Evolutionary conservation across 2,797 vertebrate species (phyloP).

Genomic region (Buphagus erythrorhynchus): DNA sequence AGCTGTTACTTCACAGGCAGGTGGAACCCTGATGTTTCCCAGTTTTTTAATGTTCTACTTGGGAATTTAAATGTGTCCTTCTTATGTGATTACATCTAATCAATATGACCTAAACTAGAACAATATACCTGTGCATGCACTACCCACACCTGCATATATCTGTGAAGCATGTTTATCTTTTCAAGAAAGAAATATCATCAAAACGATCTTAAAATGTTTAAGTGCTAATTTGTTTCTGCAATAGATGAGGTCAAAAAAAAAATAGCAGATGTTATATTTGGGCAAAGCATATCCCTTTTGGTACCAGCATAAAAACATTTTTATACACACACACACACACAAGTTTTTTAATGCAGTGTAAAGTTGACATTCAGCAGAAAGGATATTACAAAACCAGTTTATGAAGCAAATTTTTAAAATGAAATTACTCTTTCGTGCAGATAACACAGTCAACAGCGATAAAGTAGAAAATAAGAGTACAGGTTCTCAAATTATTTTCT

Average conservation of each 20-base stretch:
- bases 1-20: background rate
- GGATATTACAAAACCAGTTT: background rate
- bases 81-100: background rate
- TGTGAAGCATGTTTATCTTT: background rate
- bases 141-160: background rate
- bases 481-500: slow-evolving; percentile 63
- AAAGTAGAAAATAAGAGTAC: slow-evolving; percentile 41
- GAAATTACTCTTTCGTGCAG: background rate
- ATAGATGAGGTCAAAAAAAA: slow-evolving; percentile 68
- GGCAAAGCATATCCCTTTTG: slow-evolving; percentile 7
- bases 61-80: background rate
- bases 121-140: background rate
- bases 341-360: background rate
- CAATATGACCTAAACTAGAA: background rate
- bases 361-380: background rate
- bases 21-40: background rate
- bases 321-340: background rate
- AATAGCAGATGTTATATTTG: slow-evolving; percentile 47
- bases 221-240: slow-evolving; percentile 29
- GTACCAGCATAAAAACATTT: slow-evolving; percentile 54
- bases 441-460: background rate
- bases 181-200: background rate
- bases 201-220: background rate
- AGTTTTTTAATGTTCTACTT: background rate
- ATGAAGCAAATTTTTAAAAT: slow-evolving; percentile 34